Base-by-base conservation (phyloP, 2,113 vertebrate genomes). In the Himantopus leucocephalus region DNA sequence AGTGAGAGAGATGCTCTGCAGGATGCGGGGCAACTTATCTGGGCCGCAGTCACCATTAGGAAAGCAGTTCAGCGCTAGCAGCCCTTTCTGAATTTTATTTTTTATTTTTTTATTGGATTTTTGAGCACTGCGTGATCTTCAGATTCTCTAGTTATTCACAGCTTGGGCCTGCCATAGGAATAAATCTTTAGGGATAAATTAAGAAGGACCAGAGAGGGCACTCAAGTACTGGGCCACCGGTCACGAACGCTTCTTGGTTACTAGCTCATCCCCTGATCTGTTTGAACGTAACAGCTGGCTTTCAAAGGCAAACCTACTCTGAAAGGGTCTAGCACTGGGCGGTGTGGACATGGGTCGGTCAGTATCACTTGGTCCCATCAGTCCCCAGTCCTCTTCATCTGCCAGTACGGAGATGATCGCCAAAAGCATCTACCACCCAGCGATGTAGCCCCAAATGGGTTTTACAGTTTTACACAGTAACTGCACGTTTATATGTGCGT, bases 331-430 rank as follows among this genome's bases (percentile, higher is more conserved):
- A 43, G 34, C 66, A 12, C 47, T 39, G 76, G 74, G 68, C 29
- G 13, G 26, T 8, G 20, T 47, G 72, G 35, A 5, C 4, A 1
- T 24, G 22, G 21, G 55, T 64, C 27, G 34, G 47, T 32, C 52
- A 45, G 50, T 39, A 16, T 73, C 22, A 41, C 50, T 32, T 53
- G 27, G 32, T 93, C 30, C 55, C 50, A 19, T 71, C 39, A 59
- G 43, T 22, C 19, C 53, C 30, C 39, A 30, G 45, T 63, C 37
- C 29, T 77, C 59, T 88, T 58, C 35, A 45, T 77, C 34, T 50
- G 45, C 62, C 29, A 24, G 41, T 5, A 22, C 0, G 0, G 52
- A 80, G 48, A 7, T 24, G 62, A 37, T 66, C 0, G 0, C 27
- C 32, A 20, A 39, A 84, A 45, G 45, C 29, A 56, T 50, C 50